Percentiles rank a stretch among this genome's conserved stretches.
These are phyloP conservation scores for Molossus molossus DNA, from an alignment of 2,797 vertebrate genomes.

Conservation along the genomic window DNA sequence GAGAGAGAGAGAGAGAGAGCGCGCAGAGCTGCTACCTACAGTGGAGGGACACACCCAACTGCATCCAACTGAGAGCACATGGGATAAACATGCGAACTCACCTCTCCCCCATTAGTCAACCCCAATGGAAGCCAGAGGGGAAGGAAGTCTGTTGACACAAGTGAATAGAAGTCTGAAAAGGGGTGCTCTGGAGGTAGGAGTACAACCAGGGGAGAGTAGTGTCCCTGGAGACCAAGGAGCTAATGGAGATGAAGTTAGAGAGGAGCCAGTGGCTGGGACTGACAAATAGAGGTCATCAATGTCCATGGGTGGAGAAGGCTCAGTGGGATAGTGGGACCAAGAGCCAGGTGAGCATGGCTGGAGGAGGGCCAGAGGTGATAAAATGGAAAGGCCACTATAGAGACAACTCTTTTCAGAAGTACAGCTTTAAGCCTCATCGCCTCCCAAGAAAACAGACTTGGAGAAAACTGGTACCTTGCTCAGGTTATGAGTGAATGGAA, in stretches of 20 bases:
- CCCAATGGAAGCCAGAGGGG: background rate
- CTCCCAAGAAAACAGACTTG: background rate
- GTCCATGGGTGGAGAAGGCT: background rate
- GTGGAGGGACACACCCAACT: background rate
- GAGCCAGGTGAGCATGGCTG: background rate
- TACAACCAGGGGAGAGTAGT: background rate
- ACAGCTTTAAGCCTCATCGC: background rate
- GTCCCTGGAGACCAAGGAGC: background rate
- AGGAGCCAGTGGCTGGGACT: background rate
- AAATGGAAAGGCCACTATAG: background rate
- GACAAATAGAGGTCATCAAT: background rate
- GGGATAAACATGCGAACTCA: background rate
- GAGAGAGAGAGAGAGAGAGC: background rate
- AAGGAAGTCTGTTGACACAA: background rate
- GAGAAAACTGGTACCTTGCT: background rate
- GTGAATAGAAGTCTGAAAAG: background rate
- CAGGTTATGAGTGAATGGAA: background rate
- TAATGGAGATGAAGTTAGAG: background rate
- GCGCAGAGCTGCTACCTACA: too few species aligned
- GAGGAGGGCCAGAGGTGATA: background rate
- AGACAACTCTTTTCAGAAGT: background rate
- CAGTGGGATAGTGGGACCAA: background rate
- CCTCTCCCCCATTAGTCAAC: background rate
- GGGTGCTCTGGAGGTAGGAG: background rate
- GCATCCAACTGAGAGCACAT: background rate